Evolutionary conservation across 2,113 vertebrate genomes (phyloP), one percentile per base, ranked within the genome.

Genomic region (Leptocoma aspasia): DNA sequence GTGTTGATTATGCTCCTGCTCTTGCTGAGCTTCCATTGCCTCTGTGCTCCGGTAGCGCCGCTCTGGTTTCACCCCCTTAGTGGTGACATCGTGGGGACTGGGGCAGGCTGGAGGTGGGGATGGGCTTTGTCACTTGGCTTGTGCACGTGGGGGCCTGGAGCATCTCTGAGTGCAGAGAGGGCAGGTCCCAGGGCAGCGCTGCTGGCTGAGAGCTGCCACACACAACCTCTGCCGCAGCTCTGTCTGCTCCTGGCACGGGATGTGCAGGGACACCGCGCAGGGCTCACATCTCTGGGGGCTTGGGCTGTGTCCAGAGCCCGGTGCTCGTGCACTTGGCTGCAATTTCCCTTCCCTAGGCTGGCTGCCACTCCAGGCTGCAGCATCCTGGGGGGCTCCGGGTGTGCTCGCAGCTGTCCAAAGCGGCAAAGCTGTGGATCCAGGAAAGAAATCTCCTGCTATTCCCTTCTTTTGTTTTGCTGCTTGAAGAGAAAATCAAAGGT

Each of bases 21-120:
- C 56, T 44, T 64, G 83, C 71, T 50, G 80, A 71, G 31, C 54
- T 78, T 16, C 30, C 0, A 0, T 45, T 44, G 12, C 41, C 42
- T 63, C 64, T 26, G 53, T 31, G 52, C 44, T 56, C 44, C 0
- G 1, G 22, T 16, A 14, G 16, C 1, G 4, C 20, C 0, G 1
- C 47, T 28, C 63, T 27, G 31, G 30, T 52, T 54, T 27, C 81
- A 22, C 20, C 27, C 47, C 1, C 0, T 12, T 0, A 0, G 5
- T 9, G 49, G 60, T 39, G 56, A 19, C 47, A 24, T 4, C 0
- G 0, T 12, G 39, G 71, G 44, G 31, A 14, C 57, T 26, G 65
- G 65, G 56, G 21, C 49, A 91, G 59, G 13, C 37, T 9, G 13
- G 8, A 31, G 27, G 1, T 23, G 66, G 35, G 57, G 31, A 21